A percentile compares a stretch with the other conserved stretches of the same genome.
Evolutionary conservation across 2,797 vertebrate genomes (phyloP).

Genomic region (Sphenodon punctatus): DNA sequence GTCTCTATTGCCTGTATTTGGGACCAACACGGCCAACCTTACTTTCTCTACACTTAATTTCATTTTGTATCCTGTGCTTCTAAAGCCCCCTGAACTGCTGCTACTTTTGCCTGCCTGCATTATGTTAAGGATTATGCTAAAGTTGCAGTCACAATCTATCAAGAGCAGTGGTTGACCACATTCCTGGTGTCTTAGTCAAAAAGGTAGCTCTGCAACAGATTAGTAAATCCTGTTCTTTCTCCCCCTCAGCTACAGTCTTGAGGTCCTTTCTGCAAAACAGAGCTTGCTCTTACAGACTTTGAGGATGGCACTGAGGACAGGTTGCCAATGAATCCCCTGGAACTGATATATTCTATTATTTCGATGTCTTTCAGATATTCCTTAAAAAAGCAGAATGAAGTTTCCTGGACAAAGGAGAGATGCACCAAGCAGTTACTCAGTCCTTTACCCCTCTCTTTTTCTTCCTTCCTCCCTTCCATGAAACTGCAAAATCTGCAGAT

Average conservation of each 20-base stretch:
- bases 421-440: not conserved
- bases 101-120: not conserved
- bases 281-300: not conserved
- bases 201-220: not conserved
- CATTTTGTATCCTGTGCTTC: no score
- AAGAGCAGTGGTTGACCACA: no score
- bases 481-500: not conserved
- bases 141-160: not conserved
- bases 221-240: no score
- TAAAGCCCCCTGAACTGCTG: not conserved
- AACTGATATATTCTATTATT: no score
- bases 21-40: no score
- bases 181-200: not conserved
- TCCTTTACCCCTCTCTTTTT: not conserved
- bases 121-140: no score
- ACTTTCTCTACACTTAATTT: no score
- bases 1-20: no score
- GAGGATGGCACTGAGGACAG: not conserved
- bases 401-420: slow-evolving; percentile 1
- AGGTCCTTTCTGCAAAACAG: not conserved
- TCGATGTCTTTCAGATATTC: slow-evolving; percentile 73
- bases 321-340: no score
- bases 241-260: no score
- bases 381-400: slow-evolving; percentile 80
- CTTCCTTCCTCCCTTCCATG: not conserved